Evolutionary conservation across 2,888 invertebrate genomes (phyloP), one percentile per base, ranked within the genome.

Genomic region (Galerucella calmariensis): DNA sequence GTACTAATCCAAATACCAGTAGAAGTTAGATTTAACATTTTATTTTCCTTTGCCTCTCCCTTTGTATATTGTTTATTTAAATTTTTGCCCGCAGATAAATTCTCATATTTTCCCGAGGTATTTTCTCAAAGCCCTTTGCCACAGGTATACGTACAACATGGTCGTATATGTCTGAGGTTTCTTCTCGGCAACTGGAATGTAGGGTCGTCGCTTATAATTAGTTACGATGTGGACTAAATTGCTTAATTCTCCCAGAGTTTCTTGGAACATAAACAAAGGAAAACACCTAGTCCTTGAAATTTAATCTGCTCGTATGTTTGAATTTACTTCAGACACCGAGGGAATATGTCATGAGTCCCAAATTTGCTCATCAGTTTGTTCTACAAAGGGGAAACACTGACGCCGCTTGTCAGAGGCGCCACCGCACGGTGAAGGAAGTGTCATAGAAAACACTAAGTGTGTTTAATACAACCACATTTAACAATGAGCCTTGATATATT

Each of bases 181-280:
- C 72, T 72, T 72, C 20, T 20, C 44, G 66, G 58, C 48, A 72
- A 77, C 75, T 76, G 76, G 68, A 76, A 79, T 75, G 77, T 75
- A 79, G 78, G 78, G 75, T 77, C 78, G 78, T 77, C 78, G 78
- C 77, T 77, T 79, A 78, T 81, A 81, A 80, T 81, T 81, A 79
- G 79, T 74, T 67, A 75, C 73, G 78, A 81, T 80, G 80, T 76
- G 80, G 80, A 78, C 77, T 80, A 76, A 80, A 80, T 80, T 79
- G 80, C 79, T 80, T 80, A 81, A 81, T 81, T 79, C 81, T 73
- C 75, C 76, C 78, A 70, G 79, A 81, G 80, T 77, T 80, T 76
- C 71, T 56, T 73, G 76, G 72, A 69, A 75, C 74, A 77, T 78
- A 75, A 79, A 80, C 79, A 81, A 79, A 80, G 80, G 75, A 79